Evolutionary conservation across 2,888 invertebrate genomes (phyloP), one percentile per base, ranked within the genome.

Genomic region (Philereme transversata): DNA sequence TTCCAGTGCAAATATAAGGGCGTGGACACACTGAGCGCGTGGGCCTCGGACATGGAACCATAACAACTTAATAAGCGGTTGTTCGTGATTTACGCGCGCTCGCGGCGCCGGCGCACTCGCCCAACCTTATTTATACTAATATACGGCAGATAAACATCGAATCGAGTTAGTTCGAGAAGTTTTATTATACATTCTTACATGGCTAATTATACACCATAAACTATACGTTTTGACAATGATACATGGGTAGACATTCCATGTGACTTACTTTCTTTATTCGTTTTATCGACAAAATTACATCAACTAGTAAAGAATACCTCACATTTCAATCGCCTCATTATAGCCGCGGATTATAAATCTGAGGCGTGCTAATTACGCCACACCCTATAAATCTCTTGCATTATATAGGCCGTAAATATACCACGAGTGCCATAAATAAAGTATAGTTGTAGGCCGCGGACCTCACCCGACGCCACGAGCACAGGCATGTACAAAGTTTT

Each of bases 61-160:
- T 86, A 90, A 92, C 92, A 89, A 90, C 92, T 88, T 92, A 92
- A 92, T 92, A 92, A 90, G 91, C 83, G 84, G 90, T 85, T 90
- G 84, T 71, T 79, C 74, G 86, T 90, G 91, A 92, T 92, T 90
- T 90, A 92, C 91, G 87, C 83, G 75, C 75, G 88, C 92, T 83
- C 78, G 85, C 86, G 90, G 91, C 90, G 90, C 90, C 91, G 88
- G 88, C 88, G 87, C 89, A 84, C 67, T 78, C 80, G 71, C 76
- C 75, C 72, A 70, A 74, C 75, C 84, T 80, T 88, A 86, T 86
- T 58, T 87, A 84, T 83, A 89, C 90, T 87, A 91, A 91, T 90
- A 89, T 88, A 89, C 83, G 84, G 86, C 87, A 84, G 85, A 87
- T 87, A 88, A 84, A 86, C 84, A 88, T 88, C 86, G 79, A 83